Conservation (phyloP, 2,113 vertebrate genomes). For the Paradoxurus hermaphroditus region DNA sequence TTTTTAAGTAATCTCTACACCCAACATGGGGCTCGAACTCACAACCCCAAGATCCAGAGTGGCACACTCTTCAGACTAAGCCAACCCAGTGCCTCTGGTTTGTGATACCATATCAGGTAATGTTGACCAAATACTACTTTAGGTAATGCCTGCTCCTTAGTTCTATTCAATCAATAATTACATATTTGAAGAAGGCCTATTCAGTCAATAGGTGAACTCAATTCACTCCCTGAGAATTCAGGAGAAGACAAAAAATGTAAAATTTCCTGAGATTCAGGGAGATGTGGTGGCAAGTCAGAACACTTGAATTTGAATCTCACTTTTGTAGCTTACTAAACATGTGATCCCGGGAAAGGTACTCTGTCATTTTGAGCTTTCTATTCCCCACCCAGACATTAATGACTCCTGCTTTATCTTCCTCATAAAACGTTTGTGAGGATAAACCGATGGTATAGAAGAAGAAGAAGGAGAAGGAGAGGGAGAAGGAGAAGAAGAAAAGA, state of each 20-base stretch:
- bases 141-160: neutral
- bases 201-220: neutral
- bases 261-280: neutral
- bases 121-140: constrained; percentile 15
- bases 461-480: too few species aligned
- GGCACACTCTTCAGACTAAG: too few species aligned
- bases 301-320: neutral
- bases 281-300: neutral
- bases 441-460: neutral
- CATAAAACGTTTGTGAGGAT: neutral
- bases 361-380: neutral
- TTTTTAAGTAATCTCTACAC: too few species aligned
- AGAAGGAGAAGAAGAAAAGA: too few species aligned
- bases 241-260: neutral
- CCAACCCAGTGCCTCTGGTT: neutral
- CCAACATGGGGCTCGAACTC: too few species aligned
- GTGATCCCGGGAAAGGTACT: neutral
- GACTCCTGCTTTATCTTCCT: neutral
- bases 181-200: neutral
- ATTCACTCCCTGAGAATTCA: neutral
- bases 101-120: constrained; percentile 19
- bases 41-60: too few species aligned
- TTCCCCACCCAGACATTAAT: neutral
- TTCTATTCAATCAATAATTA: constrained; percentile 19
- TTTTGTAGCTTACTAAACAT: neutral